phyloP scores from a whole-genome alignment of 1,140 invertebrate genomes.

The Zaprionus nigranus region DNA sequence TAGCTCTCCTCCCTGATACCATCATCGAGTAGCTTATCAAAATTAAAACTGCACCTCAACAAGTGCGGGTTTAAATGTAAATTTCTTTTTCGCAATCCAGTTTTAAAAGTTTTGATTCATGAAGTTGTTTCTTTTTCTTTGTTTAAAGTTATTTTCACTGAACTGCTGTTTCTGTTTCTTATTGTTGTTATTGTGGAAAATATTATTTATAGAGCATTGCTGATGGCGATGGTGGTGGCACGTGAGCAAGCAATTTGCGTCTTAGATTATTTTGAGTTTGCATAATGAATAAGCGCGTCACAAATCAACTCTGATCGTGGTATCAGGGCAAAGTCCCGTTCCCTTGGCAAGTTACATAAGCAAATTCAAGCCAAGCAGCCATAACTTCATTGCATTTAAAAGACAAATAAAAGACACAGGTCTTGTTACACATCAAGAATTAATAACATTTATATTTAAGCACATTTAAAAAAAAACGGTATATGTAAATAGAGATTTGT shows the following conservation, averaged over 20 bases:
- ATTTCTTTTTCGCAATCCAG: background rate
- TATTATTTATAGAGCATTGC: constrained; percentile 52
- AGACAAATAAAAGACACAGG: background rate
- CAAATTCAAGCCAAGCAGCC: background rate
- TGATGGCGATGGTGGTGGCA: constrained; percentile 48
- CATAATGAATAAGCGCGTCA: constrained; percentile 46
- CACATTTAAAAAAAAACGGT: constrained; percentile 56
- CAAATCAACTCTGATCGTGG: constrained; percentile 7
- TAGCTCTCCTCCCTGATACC: background rate
- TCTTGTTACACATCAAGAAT: constrained; percentile 58
- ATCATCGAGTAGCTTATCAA: constrained; percentile 5
- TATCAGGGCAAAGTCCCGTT: constrained; percentile 16
- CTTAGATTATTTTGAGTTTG: constrained; percentile 45
- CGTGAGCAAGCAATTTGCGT: constrained; percentile 64
- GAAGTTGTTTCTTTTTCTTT: constrained; percentile 19
- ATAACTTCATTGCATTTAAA: too few relatives aligned
- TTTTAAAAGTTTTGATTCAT: background rate
- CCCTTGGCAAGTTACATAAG: constrained; percentile 9
- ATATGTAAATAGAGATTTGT: constrained; percentile 24
- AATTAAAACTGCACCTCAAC: constrained; percentile 8
- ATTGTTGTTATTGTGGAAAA: constrained; percentile 25
- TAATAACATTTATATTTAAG: constrained; percentile 64
- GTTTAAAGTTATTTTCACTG: constrained; percentile 24
- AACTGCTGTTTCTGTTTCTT: constrained; percentile 10
- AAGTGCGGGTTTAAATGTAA: background rate